A percentile compares a stretch with the other conserved stretches of the same genome.
These are phyloP conservation scores for Boleophthalmus pectinirostris DNA, from an alignment of 2,113 vertebrate species.

Conservation along the genomic window DNA sequence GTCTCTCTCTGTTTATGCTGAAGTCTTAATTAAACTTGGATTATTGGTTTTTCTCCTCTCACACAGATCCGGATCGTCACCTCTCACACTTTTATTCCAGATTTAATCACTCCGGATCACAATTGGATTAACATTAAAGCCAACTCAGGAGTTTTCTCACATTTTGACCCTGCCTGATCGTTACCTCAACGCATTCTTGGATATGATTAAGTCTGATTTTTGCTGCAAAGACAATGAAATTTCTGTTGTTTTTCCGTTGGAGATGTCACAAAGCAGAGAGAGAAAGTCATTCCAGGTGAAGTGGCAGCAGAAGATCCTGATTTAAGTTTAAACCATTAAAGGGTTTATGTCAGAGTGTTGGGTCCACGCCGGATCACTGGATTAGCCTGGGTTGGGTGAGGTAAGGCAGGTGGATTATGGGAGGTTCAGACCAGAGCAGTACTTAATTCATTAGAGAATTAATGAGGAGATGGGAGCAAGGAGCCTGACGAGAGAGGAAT, in stretches of 20 bases:
- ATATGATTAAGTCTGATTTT: no score
- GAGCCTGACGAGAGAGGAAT: neutral
- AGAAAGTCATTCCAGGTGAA: neutral
- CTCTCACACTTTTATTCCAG: neutral
- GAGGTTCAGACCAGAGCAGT: neutral
- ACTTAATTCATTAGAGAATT: neutral
- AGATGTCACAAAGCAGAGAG: no score
- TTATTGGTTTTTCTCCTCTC: neutral
- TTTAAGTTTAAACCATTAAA: neutral
- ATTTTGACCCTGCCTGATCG: no score
- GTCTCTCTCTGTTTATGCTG: neutral
- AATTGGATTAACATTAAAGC: neutral
- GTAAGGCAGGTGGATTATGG: neutral
- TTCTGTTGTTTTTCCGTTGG: no score
- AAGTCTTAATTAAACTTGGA: neutral
- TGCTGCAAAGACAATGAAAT: no score
- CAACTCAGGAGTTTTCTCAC: no score
- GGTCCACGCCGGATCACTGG: neutral
- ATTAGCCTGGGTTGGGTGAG: neutral
- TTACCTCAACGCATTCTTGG: no score
- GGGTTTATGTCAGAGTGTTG: neutral
- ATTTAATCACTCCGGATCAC: neutral
- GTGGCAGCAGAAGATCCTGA: neutral
- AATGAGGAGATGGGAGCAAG: neutral
- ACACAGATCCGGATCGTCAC: neutral